phyloP scores from a whole-genome alignment of 2,113 vertebrate species.

The Oophaga pumilio region DNA sequence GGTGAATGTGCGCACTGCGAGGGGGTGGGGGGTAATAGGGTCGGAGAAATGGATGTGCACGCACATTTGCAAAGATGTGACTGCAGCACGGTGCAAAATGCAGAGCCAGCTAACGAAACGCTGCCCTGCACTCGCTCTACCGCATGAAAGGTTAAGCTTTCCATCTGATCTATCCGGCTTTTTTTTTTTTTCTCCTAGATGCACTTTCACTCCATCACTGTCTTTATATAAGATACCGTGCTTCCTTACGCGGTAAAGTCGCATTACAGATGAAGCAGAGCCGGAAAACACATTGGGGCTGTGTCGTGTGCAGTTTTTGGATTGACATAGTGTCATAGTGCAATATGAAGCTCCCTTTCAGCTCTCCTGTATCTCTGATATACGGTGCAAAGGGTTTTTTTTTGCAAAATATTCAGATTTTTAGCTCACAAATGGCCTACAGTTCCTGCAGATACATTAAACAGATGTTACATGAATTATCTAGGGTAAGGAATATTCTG shows the following conservation, averaged over 20 bases:
- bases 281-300: too few relatives aligned
- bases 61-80: constrained; percentile 55
- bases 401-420: neutral
- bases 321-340: neutral
- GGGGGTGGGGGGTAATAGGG: constrained; percentile 59
- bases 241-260: too few relatives aligned
- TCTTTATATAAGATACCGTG: too few relatives aligned
- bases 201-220: too few relatives aligned
- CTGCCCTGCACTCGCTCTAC: constrained; percentile 45
- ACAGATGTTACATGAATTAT: neutral
- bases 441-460: neutral
- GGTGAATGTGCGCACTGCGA: neutral
- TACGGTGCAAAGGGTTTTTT: neutral
- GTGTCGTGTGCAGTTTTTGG: too few relatives aligned
- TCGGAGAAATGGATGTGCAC: constrained; percentile 58
- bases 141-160: constrained; percentile 2
- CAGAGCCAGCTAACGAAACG: constrained; percentile 60
- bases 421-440: neutral
- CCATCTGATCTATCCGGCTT: neutral
- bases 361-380: neutral
- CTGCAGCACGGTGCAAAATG: constrained; percentile 53
- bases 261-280: too few relatives aligned
- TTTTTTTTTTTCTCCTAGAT: neutral
- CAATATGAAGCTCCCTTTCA: neutral
- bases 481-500: neutral